Evolutionary conservation across 2,113 vertebrate species (phyloP), one percentile per base, ranked within the genome.

Genomic region (Notechis scutatus): DNA sequence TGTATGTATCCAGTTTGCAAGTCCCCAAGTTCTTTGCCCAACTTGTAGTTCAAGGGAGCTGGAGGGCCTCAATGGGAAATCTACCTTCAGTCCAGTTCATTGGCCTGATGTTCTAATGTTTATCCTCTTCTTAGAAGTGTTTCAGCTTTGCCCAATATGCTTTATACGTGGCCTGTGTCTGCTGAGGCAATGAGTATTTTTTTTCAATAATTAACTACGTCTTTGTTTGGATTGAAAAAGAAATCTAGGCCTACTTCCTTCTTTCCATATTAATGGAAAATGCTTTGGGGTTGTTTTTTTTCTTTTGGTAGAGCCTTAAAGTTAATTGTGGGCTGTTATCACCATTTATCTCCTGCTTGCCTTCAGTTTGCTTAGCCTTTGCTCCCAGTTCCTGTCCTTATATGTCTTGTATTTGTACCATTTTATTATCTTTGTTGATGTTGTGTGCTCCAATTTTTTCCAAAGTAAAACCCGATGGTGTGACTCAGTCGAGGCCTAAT

Each of bases 401-500:
- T 54, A 87, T 18, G 81, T 87, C 74, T 86, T 90, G 55, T 18
- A 61, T 90, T 45, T 81, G 47, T 85, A 90, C 34, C n/a, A 54
- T 57, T 89, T 89, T 39, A 50, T 90, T 14, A 23, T 59, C 45
- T 59, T 57, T 4, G 9, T n/a, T 61, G 74, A 56, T 42, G 21
- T 50, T 42, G 55, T 52, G 20, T 86, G 55, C 74, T 87, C 56
- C 4, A n/a, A 34, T 15, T 90, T 59, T 56, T 87, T 87, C 57
- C 52, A 45, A 64, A 39, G n/a, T 21, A 87, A 89, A 74, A 59
- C 91, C 61, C 34, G 2, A 88, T 39, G 26, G n/a, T 23, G 39
- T 90, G 92, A 90, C 74, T 93, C 92, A 42, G 81, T 64, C 24
- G 55, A 52, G 69, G 39, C 87, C 64, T 47, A 55, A 92, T 88